Conservation (phyloP, 2,113 vertebrate genomes). For the Scopus umbretta region DNA sequence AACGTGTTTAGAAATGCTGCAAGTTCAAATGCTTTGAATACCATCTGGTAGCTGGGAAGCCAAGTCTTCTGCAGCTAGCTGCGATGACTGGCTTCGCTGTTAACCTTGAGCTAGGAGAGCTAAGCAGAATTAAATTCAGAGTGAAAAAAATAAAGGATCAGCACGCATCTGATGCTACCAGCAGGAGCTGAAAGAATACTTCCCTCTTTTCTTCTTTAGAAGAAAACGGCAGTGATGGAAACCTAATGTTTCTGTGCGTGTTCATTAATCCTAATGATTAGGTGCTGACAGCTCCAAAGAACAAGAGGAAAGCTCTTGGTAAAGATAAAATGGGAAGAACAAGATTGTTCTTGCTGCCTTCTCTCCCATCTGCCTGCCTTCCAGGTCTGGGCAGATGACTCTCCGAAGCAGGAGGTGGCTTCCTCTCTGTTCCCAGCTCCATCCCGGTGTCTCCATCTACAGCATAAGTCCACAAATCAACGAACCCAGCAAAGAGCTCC, state of each 20-base stretch:
- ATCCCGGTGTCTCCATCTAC: neutral
- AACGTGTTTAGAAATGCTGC: slow-evolving; percentile 8
- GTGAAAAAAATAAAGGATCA: neutral
- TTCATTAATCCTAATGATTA: slow-evolving; percentile 52
- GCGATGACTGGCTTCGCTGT: neutral
- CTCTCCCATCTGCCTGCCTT: neutral
- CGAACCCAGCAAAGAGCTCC: neutral
- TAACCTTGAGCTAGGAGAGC: slow-evolving; percentile 10
- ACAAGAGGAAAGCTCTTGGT: neutral
- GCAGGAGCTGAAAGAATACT: slow-evolving; percentile 12
- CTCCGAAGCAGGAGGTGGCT: neutral
- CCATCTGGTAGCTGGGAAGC: slow-evolving; percentile 32
- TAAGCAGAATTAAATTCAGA: neutral
- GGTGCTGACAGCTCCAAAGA: slow-evolving; percentile 44
- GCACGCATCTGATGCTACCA: neutral
- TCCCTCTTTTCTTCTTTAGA: neutral
- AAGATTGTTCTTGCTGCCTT: neutral
- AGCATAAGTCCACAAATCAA: neutral
- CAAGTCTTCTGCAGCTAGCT: neutral
- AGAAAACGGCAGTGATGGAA: slow-evolving; percentile 1
- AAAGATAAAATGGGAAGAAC: slow-evolving; percentile 5
- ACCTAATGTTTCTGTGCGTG: neutral
- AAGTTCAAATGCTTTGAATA: slow-evolving; percentile 20
- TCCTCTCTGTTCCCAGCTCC: neutral
- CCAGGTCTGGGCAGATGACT: neutral